Evolutionary conservation across 2,888 invertebrate genomes (phyloP).

Genomic region (Notodonta dromedarius): DNA sequence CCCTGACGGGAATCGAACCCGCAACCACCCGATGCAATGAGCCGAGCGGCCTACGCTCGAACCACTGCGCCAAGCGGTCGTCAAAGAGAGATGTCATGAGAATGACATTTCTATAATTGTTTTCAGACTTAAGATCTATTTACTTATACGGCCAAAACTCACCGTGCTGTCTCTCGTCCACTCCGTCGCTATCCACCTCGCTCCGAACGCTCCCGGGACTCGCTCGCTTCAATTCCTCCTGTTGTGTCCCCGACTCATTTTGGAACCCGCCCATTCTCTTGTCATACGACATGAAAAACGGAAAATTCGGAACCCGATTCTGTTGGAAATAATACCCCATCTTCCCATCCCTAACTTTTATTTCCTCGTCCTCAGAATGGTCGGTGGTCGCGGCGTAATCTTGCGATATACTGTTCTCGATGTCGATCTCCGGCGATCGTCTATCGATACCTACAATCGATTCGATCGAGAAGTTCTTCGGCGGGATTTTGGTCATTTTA

Average conservation of each 20-base stretch:
- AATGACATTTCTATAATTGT: no score
- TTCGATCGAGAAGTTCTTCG: constrained; percentile 87
- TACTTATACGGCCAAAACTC: constrained; percentile 29
- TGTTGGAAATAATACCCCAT: constrained; percentile 77
- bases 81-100: no score
- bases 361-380: constrained; percentile 70
- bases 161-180: constrained; percentile 76
- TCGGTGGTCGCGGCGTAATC: constrained; percentile 61
- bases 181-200: constrained; percentile 77
- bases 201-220: constrained; percentile 77
- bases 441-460: constrained; percentile 81
- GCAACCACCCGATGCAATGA: no score
- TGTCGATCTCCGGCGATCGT: constrained; percentile 77
- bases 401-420: constrained; percentile 71
- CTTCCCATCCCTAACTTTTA: constrained; percentile 68
- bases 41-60: no score
- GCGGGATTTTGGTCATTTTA: constrained; percentile 78
- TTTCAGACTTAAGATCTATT: no score
- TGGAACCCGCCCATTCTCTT: constrained; percentile 62
- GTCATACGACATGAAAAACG: constrained; percentile 79
- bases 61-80: no score
- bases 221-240: constrained; percentile 72
- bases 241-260: constrained; percentile 53
- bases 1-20: no score
- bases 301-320: constrained; percentile 75